These are phyloP conservation scores for Flexamia atlantica DNA, from an alignment of 2,888 invertebrate species.

Conservation along the genomic window DNA sequence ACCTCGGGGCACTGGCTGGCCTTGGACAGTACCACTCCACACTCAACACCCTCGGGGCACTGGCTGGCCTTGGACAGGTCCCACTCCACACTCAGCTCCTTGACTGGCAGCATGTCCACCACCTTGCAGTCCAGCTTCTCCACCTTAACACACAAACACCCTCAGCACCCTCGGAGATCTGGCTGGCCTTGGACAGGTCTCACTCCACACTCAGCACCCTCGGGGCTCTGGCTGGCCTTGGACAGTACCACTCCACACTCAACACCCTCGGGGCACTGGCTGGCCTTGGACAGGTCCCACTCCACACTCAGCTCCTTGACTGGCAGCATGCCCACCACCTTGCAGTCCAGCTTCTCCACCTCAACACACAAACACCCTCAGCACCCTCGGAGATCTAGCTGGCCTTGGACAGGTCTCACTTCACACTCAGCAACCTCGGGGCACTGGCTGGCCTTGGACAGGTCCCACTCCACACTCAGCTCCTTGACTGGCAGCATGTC, in stretches of 20 bases:
- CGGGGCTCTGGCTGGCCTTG: too few species aligned
- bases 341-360: too few species aligned
- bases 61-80: slow-evolving; percentile 66
- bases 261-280: too few species aligned
- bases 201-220: slow-evolving; percentile 67
- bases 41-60: slow-evolving; percentile 72
- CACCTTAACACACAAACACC: slow-evolving; percentile 1
- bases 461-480: slow-evolving; percentile 66
- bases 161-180: slow-evolving; percentile 72
- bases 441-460: slow-evolving; percentile 70
- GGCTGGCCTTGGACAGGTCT: slow-evolving; percentile 66
- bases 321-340: too few species aligned
- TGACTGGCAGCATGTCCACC: slow-evolving; percentile 66
- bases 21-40: too few species aligned
- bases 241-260: too few species aligned
- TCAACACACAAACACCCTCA: too few species aligned
- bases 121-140: slow-evolving; percentile 60
- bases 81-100: slow-evolving; percentile 67
- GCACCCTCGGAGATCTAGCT: too few species aligned
- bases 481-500: slow-evolving; percentile 67
- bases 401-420: too few species aligned
- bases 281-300: too few species aligned
- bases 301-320: too few species aligned
- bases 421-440: slow-evolving; percentile 73
- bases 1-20: too few species aligned